Percentiles rank a stretch among this genome's conserved stretches.
phyloP scores from a whole-genome alignment of 2,797 vertebrate genomes.

The Gadopsis bispinosus region DNA sequence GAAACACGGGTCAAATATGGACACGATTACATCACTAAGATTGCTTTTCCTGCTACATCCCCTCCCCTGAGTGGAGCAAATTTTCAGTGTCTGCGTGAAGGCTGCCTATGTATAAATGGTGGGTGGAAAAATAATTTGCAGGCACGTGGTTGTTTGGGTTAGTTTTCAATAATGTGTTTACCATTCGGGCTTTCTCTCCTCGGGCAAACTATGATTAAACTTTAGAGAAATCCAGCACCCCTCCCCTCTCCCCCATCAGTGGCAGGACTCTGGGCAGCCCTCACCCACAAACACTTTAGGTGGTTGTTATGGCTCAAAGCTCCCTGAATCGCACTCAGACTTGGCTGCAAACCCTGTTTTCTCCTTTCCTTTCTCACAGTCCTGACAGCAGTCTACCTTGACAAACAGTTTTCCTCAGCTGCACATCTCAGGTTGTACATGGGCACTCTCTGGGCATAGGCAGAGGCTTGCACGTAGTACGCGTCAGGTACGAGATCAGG shows the following conservation, averaged over 20 bases:
- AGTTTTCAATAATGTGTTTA: constrained; percentile 80
- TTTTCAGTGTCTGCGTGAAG: constrained; percentile 29
- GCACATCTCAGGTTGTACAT: constrained; percentile 99
- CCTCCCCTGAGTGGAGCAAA: constrained; percentile 39
- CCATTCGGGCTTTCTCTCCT: constrained; percentile 76
- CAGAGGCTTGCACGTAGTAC: constrained; percentile 96
- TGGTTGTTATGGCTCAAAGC: constrained; percentile 63
- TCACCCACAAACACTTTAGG: constrained; percentile 65
- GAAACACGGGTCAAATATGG: constrained; percentile 21
- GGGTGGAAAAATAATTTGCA: constrained; percentile 68
- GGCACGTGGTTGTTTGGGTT: constrained; percentile 70
- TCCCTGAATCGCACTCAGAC: constrained; percentile 60
- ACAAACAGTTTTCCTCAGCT: constrained; percentile 96
- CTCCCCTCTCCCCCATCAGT: constrained; percentile 52
- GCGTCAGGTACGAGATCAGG: constrained; percentile 97
- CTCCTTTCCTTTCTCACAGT: not conserved
- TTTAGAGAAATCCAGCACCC: constrained; percentile 63
- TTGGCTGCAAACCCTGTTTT: constrained; percentile 16
- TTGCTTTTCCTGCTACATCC: constrained; percentile 53
- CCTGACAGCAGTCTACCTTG: constrained; percentile 86
- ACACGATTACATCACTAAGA: constrained; percentile 39
- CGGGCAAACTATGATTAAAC: constrained; percentile 74
- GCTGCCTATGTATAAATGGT: constrained; percentile 57
- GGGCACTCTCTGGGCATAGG: constrained; percentile 92
- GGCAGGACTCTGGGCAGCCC: constrained; percentile 52